These are phyloP conservation scores for Pachyseris speciosa DNA, from an alignment of 64 coral and sea anemone species.

Conservation along the genomic window DNA sequence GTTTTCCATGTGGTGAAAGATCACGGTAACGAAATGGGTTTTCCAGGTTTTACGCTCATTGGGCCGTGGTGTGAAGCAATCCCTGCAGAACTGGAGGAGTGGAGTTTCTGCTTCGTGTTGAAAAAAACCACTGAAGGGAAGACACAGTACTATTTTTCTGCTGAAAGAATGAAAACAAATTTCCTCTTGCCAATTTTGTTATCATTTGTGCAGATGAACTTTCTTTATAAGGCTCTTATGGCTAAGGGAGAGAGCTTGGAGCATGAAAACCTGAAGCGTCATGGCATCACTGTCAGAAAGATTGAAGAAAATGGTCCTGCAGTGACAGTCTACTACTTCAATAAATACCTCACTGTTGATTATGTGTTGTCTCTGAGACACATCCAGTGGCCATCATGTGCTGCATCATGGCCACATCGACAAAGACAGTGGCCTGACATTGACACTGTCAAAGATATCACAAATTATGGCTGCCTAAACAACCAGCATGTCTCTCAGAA, in stretches of 20 bases:
- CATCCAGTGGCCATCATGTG: slow-evolving; percentile 35
- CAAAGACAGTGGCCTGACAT: slow-evolving; percentile 34
- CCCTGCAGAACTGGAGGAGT: slow-evolving; percentile 33
- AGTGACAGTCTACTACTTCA: slow-evolving; percentile 12
- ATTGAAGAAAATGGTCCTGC: slow-evolving; percentile 55
- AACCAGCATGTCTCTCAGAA: slow-evolving; percentile 15
- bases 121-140: neutral
- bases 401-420: slow-evolving; percentile 3
- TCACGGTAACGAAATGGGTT: slow-evolving; percentile 15
- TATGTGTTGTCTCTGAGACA: slow-evolving; percentile 49
- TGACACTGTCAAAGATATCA: slow-evolving; percentile 33
- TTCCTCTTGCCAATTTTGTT: slow-evolving; percentile 22
- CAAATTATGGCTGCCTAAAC: slow-evolving; percentile 46
- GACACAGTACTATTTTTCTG: slow-evolving; percentile 16
- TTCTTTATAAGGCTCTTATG: slow-evolving; percentile 4
- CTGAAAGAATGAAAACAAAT: slow-evolving; percentile 31
- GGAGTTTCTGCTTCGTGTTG: slow-evolving; percentile 37
- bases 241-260: slow-evolving; percentile 36
- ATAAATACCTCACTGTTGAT: slow-evolving; percentile 39
- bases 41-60: slow-evolving; percentile 47
- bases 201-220: slow-evolving; percentile 1
- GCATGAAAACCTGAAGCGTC: neutral
- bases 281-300: slow-evolving; percentile 40
- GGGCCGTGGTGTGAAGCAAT: slow-evolving; percentile 28
- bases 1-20: slow-evolving; percentile 14